Evolutionary conservation across 2,888 invertebrate species (phyloP), one percentile per base, ranked within the genome.

Genomic region (Ormyrus rosae): DNA sequence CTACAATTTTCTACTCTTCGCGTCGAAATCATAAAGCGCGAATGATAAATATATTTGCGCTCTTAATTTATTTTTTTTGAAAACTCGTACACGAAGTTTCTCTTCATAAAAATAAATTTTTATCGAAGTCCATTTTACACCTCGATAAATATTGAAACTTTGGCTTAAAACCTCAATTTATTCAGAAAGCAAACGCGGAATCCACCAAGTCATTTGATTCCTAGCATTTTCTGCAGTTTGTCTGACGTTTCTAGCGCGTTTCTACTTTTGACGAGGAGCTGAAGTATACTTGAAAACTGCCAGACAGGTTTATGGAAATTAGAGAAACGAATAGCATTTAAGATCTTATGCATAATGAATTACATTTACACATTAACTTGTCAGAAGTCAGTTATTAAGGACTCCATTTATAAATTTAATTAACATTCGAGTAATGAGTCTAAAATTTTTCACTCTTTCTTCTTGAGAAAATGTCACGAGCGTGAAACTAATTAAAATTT

Each of bases 251-350:
- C 74, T 78, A 74, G 60, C 45, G 5, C 60, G 10, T 5, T n/a
- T 65, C 48, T 6, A 45, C 34, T 34, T 13, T 45, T 68, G n/a
- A 50, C 34, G 48, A 60, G 58, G 53, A 46, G 69, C 55, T 5
- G 53, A 60, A 70, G 69, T 50, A 50, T 8, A 50, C 65, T 69
- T 6, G 65, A 78, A 69, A 74, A 75, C 60, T 71, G 48, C 34
- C 58, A 45, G 61, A 71, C 55, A 51, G 58, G 51, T 75, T 81
- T 69, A 73, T 72, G 69, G 56, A 81, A 63, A 73, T 81, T 68
- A 68, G 51, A 55, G 67, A 73, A 72, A 71, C 46, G 68, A 78
- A 48, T 50, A n/a, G 11, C n/a, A 46, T 72, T 51, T 67, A 60
- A 71, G 58, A 70, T 70, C 65, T 63, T 61, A 53, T 19, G 69